Evolutionary conservation across 2,888 invertebrate genomes (phyloP), one percentile per base, ranked within the genome.

Genomic region (Sarcophaga variegata): DNA sequence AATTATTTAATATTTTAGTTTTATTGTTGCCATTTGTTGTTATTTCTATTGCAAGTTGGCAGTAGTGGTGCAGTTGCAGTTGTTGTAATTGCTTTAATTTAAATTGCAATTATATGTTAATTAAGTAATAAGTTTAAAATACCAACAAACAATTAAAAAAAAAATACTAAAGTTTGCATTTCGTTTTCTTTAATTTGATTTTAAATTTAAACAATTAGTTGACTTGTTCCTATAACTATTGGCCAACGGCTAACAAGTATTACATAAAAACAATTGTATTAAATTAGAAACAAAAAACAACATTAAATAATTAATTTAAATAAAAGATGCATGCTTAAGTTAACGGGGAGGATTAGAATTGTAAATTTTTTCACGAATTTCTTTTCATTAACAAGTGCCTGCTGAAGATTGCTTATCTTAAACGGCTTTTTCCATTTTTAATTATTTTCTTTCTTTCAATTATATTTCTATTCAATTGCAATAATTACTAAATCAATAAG

Each of bases 51-150:
- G n/a, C 37, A 37, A 37, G 37, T 10, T 37, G 37, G 37, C 37
- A 37, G 37, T 37, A 10, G 37, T 75, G 47, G 4, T 45, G 80
- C 22, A 62, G 45, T 3, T 74, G 62, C 5, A 77, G 54, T 54
- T 54, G 5, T 14, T 54, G 54, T 17, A 20, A 64, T 25, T 87
- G 87, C 67, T 82, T 82, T 87, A 79, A 84, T 87, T 87, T 87
- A 79, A 84, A 87, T 87, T 87, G 62, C 84, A 87, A 87, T 87
- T 87, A 80, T 82, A 84, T 87, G 87, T 64, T 87, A 87, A 87
- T 87, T 87, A 80, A 79, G 82, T 87, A 84, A 60, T 87, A 20
- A 82, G 78, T 69, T 85, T 14, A 66, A 77, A 80, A 62, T 59
- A 72, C 72, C 72, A 71, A 74, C 66, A 64, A 67, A 54, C 4